Evolutionary conservation across 2,113 vertebrate genomes (phyloP), one percentile per base, ranked within the genome.

Genomic region (Onychostruthus taczanowskii): DNA sequence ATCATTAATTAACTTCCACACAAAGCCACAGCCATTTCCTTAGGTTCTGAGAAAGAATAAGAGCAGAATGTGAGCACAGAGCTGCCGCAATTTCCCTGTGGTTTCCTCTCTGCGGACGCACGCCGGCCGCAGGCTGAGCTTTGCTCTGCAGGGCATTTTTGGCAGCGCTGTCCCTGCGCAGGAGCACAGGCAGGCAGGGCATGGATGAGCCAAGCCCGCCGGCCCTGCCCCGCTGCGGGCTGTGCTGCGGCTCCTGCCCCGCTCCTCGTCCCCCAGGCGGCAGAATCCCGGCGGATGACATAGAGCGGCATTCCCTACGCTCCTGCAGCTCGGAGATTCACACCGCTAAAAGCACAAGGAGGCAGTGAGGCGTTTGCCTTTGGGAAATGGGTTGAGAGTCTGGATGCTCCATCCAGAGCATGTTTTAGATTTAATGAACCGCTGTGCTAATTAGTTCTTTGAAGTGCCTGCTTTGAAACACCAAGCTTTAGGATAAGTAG

Each of bases 1-100:
- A n/a, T 68, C 79, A 49, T 78, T 94, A 93, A 96, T 94, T 96
- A 96, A 92, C 88, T 89, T 94, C 72, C 62, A 70, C 52, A 78
- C 88, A 86, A 85, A 96, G 78, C 87, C 88, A 37, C 82, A 49
- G 88, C 46, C 79, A 68, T 88, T 92, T 95, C 84, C 95, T 85
- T 64, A 58, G 75, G 44, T 94, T 89, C 79, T 84, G 62, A 87
- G 87, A 46, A 80, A 80, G 67, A 58, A 23, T 26, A 39, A 68
- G 69, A 43, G 63, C 46, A 46, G 53, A 73, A 81, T 3, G 3
- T 2, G 47, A 87, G 43, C 33, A 4, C 26, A 31, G 70, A 70
- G 72, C 55, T 47, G 64, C 62, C 27, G 10, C 28, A 16, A 41
- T 56, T 84, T 23, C 81, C 41, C 72, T 53, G 33, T 0, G 1